Evolutionary conservation across 2,888 invertebrate species (phyloP).

Genomic region (Volucella inanis): DNA sequence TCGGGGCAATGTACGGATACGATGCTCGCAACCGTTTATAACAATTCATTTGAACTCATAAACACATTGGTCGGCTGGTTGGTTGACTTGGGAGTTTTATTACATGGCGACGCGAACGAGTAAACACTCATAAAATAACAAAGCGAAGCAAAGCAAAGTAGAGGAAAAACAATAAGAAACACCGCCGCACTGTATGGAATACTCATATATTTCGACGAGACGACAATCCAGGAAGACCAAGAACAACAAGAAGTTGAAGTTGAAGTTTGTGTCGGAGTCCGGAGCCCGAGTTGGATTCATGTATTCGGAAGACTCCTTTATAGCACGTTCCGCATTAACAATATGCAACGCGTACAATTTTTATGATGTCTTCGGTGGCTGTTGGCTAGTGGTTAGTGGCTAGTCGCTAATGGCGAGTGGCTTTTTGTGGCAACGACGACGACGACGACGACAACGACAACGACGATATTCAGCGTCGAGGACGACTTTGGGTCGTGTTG

Average conservation of each 20-base stretch:
- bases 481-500: slow-evolving; percentile 1
- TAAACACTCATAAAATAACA: slow-evolving; percentile 54
- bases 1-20: slow-evolving; percentile 13
- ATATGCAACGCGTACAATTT: slow-evolving; percentile 39
- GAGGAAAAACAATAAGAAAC: slow-evolving; percentile 15
- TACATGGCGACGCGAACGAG: slow-evolving; percentile 46
- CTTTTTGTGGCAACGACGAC: slow-evolving; percentile 30
- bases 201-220: neutral
- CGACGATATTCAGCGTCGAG: neutral
- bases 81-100: slow-evolving; percentile 42
- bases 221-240: neutral
- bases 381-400: too few species aligned
- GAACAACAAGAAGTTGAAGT: slow-evolving; percentile 12
- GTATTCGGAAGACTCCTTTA: slow-evolving; percentile 14
- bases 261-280: slow-evolving; percentile 2
- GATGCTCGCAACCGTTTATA: slow-evolving; percentile 37
- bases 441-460: neutral
- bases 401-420: neutral
- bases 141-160: slow-evolving; percentile 25
- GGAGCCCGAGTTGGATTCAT: neutral
- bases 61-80: slow-evolving; percentile 52
- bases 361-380: slow-evolving; percentile 44
- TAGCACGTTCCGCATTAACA: slow-evolving; percentile 37
- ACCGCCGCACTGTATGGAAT: too few species aligned
- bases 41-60: slow-evolving; percentile 62